phyloP scores from a whole-genome alignment of 2,888 invertebrate species.

The Ormyrus thymus region DNA sequence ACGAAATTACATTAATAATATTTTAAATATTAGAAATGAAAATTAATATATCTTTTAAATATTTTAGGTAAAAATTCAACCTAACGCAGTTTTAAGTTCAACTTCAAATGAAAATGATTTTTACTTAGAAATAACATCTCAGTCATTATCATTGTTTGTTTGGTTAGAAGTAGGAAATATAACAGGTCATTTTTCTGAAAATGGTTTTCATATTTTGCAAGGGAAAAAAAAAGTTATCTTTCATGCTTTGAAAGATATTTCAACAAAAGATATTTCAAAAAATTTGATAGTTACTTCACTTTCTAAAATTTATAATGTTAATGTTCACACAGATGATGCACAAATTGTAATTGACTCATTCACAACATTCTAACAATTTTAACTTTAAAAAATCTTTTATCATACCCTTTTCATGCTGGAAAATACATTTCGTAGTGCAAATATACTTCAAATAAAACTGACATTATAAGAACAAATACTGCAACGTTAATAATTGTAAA shows the following conservation, averaged over 20 bases:
- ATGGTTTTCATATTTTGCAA: conserved; percentile 81
- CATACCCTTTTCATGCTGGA: conserved; percentile 49
- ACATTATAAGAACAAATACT: conserved; percentile 55
- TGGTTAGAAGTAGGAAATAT: conserved; percentile 80
- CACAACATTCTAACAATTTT: background rate
- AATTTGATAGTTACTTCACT: conserved; percentile 63
- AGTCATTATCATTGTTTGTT: conserved; percentile 81
- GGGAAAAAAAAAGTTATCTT: conserved; percentile 66
- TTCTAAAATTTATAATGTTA: conserved; percentile 61
- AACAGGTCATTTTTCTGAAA: conserved; percentile 83
- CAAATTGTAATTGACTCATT: conserved; percentile 36
- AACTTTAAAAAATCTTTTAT: conserved; percentile 8
- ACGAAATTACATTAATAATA: conserved; percentile 47
- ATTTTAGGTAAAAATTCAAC: conserved; percentile 41
- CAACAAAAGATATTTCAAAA: conserved; percentile 56
- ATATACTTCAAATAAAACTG: conserved; percentile 66
- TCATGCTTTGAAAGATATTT: conserved; percentile 59
- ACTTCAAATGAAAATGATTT: conserved; percentile 62
- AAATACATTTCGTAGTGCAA: conserved; percentile 68
- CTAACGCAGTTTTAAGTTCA: conserved; percentile 55
- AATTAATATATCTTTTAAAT: conserved; percentile 16
- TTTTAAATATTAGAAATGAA: conserved; percentile 44
- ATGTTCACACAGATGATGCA: conserved; percentile 43
- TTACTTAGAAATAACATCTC: conserved; percentile 73
- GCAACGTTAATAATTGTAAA: conserved; percentile 16